Evolutionary conservation across 2,113 vertebrate genomes (phyloP).

Genomic region (Cnemophilus loriae): DNA sequence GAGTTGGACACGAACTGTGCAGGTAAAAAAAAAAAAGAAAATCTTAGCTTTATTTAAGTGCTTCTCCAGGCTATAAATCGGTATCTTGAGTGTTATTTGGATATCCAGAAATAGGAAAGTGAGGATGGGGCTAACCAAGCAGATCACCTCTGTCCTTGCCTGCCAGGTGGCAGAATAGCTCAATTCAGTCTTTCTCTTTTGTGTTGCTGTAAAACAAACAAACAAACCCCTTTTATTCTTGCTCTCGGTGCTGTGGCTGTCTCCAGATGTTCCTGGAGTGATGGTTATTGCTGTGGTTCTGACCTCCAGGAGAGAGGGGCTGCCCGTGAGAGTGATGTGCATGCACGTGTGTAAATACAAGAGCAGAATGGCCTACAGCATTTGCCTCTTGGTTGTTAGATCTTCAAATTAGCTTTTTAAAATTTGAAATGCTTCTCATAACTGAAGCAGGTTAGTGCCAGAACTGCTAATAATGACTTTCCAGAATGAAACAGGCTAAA

Average conservation of each 20-base stretch:
- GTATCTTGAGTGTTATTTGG: not conserved
- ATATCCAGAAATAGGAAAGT: not conserved
- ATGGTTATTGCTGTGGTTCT: not conserved
- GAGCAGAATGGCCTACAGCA: not conserved
- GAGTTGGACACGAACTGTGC: not conserved
- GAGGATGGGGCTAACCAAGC: not conserved
- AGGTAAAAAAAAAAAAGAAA: not conserved
- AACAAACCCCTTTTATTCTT: not conserved
- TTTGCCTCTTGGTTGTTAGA: not conserved
- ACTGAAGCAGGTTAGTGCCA: not conserved
- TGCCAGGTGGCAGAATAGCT: not conserved
- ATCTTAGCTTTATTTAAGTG: not conserved
- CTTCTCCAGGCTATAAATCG: not conserved
- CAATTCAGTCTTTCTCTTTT: not conserved
- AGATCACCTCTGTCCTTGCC: not conserved
- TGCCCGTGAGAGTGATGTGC: not conserved
- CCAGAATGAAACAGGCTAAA: not conserved
- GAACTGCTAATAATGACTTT: not conserved
- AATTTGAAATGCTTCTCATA: not conserved
- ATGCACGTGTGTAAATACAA: not conserved
- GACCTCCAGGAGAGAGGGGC: not conserved
- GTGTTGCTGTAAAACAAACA: not conserved
- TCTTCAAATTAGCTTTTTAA: not conserved
- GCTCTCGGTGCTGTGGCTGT: not conserved
- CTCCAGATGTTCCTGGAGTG: not conserved